Conservation (phyloP, 2,113 vertebrate genomes). For the Orientallactaga bullata region DNA sequence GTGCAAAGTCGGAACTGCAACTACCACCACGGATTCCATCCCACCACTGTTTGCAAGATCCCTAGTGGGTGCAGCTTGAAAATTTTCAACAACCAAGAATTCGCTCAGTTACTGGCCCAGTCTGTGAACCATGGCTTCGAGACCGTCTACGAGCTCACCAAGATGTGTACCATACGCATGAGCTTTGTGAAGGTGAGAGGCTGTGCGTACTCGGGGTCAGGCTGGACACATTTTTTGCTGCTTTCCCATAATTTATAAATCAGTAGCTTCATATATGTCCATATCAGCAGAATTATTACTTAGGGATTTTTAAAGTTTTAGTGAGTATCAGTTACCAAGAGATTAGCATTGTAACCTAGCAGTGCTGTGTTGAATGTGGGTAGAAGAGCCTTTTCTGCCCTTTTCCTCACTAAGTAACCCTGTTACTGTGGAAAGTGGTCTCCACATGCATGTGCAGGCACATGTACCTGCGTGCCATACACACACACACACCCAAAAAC, state of each 20-base stretch:
- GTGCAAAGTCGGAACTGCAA: constrained; percentile 99
- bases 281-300: background rate
- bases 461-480: background rate
- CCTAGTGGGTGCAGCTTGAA: constrained; percentile 98
- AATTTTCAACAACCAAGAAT: constrained; percentile 99
- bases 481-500: background rate
- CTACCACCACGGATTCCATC: constrained; percentile 98
- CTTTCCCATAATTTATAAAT: background rate
- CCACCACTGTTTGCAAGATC: constrained; percentile 99
- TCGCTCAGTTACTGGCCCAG: constrained; percentile 97
- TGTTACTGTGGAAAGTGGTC: background rate
- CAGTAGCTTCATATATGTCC: background rate
- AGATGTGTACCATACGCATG: constrained; percentile 99
- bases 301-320: background rate
- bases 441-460: background rate
- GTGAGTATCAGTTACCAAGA: background rate
- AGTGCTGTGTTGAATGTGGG: background rate
- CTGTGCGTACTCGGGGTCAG: fast-evolving
- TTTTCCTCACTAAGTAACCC: background rate
- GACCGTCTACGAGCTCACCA: constrained; percentile 99
- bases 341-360: background rate
- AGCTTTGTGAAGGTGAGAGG: constrained; percentile 97
- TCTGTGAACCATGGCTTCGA: constrained; percentile 99
- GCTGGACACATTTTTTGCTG: fast-evolving
- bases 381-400: background rate